Evolutionary conservation across 2,113 vertebrate species (phyloP).

Genomic region (Mastomys coucha): DNA sequence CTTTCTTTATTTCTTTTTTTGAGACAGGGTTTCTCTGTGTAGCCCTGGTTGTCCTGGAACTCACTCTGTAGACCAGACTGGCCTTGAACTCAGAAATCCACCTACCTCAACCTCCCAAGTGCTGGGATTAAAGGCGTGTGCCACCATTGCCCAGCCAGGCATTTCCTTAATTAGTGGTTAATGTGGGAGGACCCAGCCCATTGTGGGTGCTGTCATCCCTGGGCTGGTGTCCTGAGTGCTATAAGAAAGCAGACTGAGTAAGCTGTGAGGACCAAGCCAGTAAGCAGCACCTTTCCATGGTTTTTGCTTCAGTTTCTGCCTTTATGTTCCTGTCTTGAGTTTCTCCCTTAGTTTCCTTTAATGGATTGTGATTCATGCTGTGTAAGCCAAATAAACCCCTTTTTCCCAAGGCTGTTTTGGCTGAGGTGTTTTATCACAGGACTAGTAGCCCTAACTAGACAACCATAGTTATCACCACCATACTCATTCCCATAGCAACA

Average conservation of each 20-base stretch:
- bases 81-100: too few species aligned
- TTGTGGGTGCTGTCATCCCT: neutral
- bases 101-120: too few species aligned
- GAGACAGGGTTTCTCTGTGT: too few species aligned
- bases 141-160: too few species aligned
- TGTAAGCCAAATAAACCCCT: neutral
- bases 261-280: neutral
- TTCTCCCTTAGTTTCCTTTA: neutral
- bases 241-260: neutral
- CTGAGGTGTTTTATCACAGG: neutral
- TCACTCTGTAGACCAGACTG: too few species aligned
- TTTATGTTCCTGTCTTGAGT: neutral
- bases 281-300: neutral
- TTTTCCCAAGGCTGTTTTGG: neutral
- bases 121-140: too few species aligned
- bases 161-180: neutral
- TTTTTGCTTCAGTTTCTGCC: neutral
- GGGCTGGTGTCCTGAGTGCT: neutral
- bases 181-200: accelerated
- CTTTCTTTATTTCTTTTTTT: too few species aligned
- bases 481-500: neutral
- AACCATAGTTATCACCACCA: too few species aligned
- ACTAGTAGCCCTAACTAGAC: neutral
- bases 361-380: neutral
- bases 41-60: too few species aligned